Evolutionary conservation across 2,888 invertebrate species (phyloP).

Genomic region (Nipponacmea schrenckii): DNA sequence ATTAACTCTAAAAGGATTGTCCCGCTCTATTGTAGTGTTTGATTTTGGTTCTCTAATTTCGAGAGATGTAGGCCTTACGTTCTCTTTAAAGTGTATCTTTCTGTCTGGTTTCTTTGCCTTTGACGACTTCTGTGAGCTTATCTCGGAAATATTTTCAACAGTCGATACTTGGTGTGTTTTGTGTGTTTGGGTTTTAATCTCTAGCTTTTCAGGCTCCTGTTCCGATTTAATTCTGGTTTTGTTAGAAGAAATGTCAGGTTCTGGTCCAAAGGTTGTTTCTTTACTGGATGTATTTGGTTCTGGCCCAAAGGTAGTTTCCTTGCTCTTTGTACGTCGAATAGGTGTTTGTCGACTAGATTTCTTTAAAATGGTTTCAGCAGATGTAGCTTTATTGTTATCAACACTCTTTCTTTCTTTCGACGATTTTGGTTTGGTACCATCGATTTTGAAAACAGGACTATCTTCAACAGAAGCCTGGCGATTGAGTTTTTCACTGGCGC

Average conservation of each 20-base stretch:
- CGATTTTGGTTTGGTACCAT: not conserved
- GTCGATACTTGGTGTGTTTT: not conserved
- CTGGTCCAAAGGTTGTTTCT: constrained; percentile 3
- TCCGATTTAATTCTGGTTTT: not conserved
- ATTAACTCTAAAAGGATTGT: not conserved
- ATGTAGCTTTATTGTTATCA: not conserved
- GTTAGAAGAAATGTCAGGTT: not conserved
- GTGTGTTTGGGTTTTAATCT: not conserved
- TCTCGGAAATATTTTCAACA: not conserved
- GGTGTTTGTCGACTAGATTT: not conserved
- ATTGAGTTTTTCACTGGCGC: not conserved
- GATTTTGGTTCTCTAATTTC: not conserved
- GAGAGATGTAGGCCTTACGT: not conserved
- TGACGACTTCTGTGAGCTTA: not conserved
- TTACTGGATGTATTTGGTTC: constrained; percentile 2
- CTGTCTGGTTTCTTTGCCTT: not conserved
- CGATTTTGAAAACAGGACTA: not conserved
- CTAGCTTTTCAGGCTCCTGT: not conserved
- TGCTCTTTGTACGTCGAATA: not conserved
- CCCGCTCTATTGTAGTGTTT: not conserved
- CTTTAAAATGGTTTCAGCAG: not conserved
- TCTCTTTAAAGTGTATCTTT: not conserved
- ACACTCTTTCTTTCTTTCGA: not conserved
- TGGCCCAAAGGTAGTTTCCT: not conserved
- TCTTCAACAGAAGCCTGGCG: not conserved